Evolutionary conservation across 2,888 invertebrate genomes (phyloP), one percentile per base, ranked within the genome.

Genomic region (Anorthoa munda): DNA sequence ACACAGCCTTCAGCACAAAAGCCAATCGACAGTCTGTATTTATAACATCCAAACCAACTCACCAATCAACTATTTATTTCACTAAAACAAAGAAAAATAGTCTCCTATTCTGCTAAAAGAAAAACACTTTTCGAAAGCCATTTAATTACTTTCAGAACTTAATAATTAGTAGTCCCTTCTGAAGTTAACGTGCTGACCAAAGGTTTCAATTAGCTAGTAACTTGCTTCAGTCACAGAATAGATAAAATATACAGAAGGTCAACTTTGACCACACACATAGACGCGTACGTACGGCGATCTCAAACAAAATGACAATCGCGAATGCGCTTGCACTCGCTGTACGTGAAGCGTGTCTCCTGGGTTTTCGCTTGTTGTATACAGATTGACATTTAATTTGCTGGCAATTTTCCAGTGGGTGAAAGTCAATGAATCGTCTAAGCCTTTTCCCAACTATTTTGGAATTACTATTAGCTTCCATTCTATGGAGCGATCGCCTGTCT

Each of bases 201-300:
- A 64, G 81, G 77, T 81, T 77, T 81, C 77, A 77, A 77, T 77
- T 81, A 77, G 61, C 46, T 39, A 66, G 50, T 39, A 81, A 80
- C 77, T 77, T 81, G 39, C 60, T 56, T 80, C 23, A 15, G 21
- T 9, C 72, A 60, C 39, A 17, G 11, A 55, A 7, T 9, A 48
- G 9, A 18, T 17, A 26, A 26, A 18, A 0, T 21, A 0, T 13
- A 31, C 60, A 75, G 75, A 71, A 78, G 51, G 12, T 15, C 2
- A 39, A 39, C 39, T 39, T 39, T 39, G 39, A 39, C 39, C 1
- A 39, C 39, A 12, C 3, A 12, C 21, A 51, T 18, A 15, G 13
- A 21, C 21, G 53, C 4, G 4, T 50, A 15, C 58, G 17, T 18
- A 31, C 18, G 2, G 18, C 12, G 45, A 60, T 60, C 60, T n/a